phyloP scores from a whole-genome alignment of 2,888 invertebrate species.

The Poecilus cupreus region DNA sequence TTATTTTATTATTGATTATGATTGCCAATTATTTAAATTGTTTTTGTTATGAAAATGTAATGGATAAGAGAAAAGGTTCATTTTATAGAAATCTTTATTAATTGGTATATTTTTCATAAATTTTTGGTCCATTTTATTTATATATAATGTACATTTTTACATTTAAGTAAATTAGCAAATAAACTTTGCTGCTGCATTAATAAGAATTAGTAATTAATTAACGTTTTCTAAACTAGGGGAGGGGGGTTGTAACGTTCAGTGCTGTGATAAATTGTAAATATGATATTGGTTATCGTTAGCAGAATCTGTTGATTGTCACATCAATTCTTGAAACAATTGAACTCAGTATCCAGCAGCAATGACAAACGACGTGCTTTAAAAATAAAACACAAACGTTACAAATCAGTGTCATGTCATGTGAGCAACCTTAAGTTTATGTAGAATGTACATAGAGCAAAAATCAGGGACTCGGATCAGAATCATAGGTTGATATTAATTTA shows the following conservation, averaged over 20 bases:
- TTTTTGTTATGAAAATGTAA: constrained; percentile 14
- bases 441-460: constrained; percentile 52
- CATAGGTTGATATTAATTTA: constrained; percentile 20
- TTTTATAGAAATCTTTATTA: constrained; percentile 56
- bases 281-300: constrained; percentile 31
- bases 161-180: constrained; percentile 53
- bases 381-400: constrained; percentile 49
- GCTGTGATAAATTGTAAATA: constrained; percentile 57
- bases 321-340: constrained; percentile 54
- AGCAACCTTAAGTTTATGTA: constrained; percentile 49
- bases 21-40: constrained; percentile 1
- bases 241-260: constrained; percentile 50
- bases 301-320: constrained; percentile 54
- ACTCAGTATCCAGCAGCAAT: constrained; percentile 30
- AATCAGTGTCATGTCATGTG: constrained; percentile 33
- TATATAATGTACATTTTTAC: constrained; percentile 59
- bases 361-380: constrained; percentile 13
- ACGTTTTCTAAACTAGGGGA: constrained; percentile 29
- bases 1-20: not conserved
- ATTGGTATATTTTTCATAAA: constrained; percentile 56
- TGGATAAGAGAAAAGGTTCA: constrained; percentile 34
- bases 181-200: constrained; percentile 35
- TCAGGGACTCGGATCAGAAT: constrained; percentile 42
- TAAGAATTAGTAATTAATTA: constrained; percentile 7
- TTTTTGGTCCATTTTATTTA: constrained; percentile 58